Conservation (phyloP, 2,113 vertebrate genomes). For the Aptenodytes forsteri region DNA sequence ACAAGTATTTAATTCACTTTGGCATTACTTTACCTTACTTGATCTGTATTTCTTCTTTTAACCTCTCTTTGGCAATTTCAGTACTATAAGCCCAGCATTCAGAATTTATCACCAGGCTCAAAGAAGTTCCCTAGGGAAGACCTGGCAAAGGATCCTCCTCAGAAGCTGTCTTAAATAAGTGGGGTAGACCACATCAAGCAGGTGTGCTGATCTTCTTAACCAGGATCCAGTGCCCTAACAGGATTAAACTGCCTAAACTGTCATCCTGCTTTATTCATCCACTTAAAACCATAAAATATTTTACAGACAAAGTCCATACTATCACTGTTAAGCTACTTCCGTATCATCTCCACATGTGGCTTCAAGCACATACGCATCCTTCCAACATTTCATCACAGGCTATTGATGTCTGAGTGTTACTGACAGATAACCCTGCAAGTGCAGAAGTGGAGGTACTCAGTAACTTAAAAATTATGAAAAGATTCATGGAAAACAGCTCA, state of each 20-base stretch:
- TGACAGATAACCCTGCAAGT: neutral
- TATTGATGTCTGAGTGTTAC: neutral
- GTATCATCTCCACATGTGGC: accelerated
- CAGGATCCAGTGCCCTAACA: neutral
- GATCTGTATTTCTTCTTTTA: neutral
- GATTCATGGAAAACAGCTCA: neutral
- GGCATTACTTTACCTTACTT: neutral
- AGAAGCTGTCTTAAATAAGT: neutral
- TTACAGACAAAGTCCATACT: neutral
- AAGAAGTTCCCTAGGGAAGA: neutral
- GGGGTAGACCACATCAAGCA: neutral
- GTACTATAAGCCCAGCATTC: neutral
- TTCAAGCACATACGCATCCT: neutral
- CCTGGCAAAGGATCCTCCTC: neutral
- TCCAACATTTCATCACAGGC: neutral
- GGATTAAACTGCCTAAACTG: neutral
- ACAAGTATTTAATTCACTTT: neutral
- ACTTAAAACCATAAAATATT: neutral
- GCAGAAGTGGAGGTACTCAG: neutral
- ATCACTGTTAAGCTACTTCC: neutral
- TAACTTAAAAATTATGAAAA: neutral
- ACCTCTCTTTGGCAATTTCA: neutral
- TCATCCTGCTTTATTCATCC: neutral
- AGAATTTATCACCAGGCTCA: neutral
- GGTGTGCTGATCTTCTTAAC: neutral